These are phyloP conservation scores for Oryctolagus cuniculus DNA, from an alignment of 2,113 vertebrate genomes.

Conservation along the genomic window mOryCun1.1 NC_091433.1:32265001-32265500, in stretches of 20 bases:
- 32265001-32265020: background rate
- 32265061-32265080: constrained; percentile 31
- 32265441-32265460: too few relatives aligned
- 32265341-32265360: too few relatives aligned
- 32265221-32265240: background rate
- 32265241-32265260: background rate
- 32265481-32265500: too few relatives aligned
- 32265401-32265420: too few relatives aligned
- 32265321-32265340: too few relatives aligned
- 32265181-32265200: background rate
- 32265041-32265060: background rate
- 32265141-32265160: background rate
- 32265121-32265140: background rate
- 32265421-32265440: too few relatives aligned
- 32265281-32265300: too few relatives aligned
- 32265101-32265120: background rate
- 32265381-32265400: too few relatives aligned
- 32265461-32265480: too few relatives aligned
- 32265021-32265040: background rate
- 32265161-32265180: background rate
- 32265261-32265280: too few relatives aligned
- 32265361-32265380: too few relatives aligned
- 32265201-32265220: background rate
- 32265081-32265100: background rate
- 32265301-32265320: too few relatives aligned